Evolutionary conservation across 2,888 invertebrate species (phyloP), one percentile per base, ranked within the genome.

Genomic region (Napeogenes inachia): DNA sequence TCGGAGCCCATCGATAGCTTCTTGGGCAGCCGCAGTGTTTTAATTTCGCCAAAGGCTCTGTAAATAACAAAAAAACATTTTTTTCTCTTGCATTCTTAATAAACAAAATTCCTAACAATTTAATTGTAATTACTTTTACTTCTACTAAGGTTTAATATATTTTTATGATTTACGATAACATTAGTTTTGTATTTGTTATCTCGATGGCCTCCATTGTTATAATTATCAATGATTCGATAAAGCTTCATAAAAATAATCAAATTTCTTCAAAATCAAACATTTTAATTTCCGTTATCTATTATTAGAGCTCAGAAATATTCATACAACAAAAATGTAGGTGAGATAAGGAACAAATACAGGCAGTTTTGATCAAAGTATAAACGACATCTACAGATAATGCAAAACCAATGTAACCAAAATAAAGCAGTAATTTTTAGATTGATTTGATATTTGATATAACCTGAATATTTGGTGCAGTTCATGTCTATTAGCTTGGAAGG

Each of bases 41-140:
- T 97, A 63, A 99, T 91, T 82, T 97, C 97, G 13, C 99, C 99
- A 90, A 98, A 99, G 30, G 96, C 95, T 78, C 97, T 97, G 82
- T 67, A 90, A 88, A 60, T n/a, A 56, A 42, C 54, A 46, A 46
- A 53, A 53, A 47, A 33, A 42, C 45, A 45, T 21, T 21, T 21
- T 21, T 21, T 21, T 1, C 13, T 38, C 30, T 54, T n/a, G 8
- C 38, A 38, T 38, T 38, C 1, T 38, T 35, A 35, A 0, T 21
- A 21, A 21, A 21, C 21, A 21, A 21, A 21, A 21, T 21, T 21
- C 21, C 21, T 21, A 21, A 21, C 21, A 21, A 21, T 21, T 21
- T 21, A 21, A 21, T 21, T 1, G 21, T 21, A 21, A 21, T 21
- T 21, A 21, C 21, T n/a, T n/a, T n/a, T n/a, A n/a, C n/a, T n/a